Base-by-base conservation (phyloP, 1,140 invertebrate genomes). In the Nephila pilipes region DNA sequence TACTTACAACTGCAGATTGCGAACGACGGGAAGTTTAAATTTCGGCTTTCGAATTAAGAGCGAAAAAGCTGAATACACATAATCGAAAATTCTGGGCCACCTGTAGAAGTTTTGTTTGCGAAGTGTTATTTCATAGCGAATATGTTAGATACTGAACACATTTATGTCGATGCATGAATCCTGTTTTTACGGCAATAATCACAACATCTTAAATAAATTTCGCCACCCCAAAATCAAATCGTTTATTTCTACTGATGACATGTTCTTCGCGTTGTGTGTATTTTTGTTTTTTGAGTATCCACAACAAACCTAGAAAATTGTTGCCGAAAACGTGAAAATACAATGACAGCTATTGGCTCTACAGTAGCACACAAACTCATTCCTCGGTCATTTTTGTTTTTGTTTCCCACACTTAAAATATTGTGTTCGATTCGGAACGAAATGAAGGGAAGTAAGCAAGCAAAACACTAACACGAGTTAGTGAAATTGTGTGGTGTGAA, bases 61-160 rank as follows among this genome's bases (percentile, higher is more conserved):
- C 65, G 65, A 18, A 75, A 75, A 75, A 75, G 65, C 65, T 36
- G 65, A 75, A 75, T 75, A 75, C 65, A 75, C 29, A 75, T 75
- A 29, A 36, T 75, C 14, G 29, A 75, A 32, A 32, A 32, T 32
- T 18, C 29, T 4, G 16, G 16, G 16, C 25, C 65, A 75, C 65
- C 65, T 75, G 29, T 75, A 75, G 65, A 75, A 36, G 25, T 29
- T 32, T 4, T 75, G 29, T 75, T 75, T 75, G 18, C 18, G 16
- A 18, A 75, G 65, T 1, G 29, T 58, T 18, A 75, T 75, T 29
- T 75, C 32, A 8, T 32, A 29, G 2, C 65, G 18, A 29, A 36
- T 32, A 75, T 32, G 12, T 75, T 75, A 32, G 14, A 32, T 4
- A 75, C 32, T 4, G 3, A 32, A 75, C 32, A 29, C 18, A 32